A percentile compares a stretch with the other conserved stretches of the same genome.
Evolutionary conservation across 2,888 invertebrate genomes (phyloP).

Genomic region (Fragum whitleyi): DNA sequence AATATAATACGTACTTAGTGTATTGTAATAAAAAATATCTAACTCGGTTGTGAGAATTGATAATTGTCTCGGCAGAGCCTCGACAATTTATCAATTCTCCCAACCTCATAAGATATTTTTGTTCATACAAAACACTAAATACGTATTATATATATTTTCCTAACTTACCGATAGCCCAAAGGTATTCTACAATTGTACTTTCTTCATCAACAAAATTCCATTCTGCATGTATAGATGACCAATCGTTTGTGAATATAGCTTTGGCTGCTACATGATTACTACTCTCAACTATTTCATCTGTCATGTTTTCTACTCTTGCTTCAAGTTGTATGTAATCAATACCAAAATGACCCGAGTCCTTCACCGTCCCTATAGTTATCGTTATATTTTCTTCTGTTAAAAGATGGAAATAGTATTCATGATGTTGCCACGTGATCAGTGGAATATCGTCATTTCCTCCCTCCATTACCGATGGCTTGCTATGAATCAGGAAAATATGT

Average conservation of each 20-base stretch:
- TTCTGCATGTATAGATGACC: slow-evolving; percentile 56
- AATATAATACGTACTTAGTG: too few species aligned
- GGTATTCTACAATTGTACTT: slow-evolving; percentile 49
- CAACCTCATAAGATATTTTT: too few species aligned
- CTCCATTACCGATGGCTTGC: slow-evolving; percentile 20
- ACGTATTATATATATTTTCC: too few species aligned
- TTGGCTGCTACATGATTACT: slow-evolving; percentile 37
- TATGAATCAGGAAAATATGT: slow-evolving; percentile 45
- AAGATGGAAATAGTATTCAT: slow-evolving; percentile 39
- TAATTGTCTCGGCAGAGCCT: too few species aligned
- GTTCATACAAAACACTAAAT: too few species aligned
- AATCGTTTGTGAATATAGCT: slow-evolving; percentile 52
- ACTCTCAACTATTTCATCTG: background rate
- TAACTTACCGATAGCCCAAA: slow-evolving; percentile 57
- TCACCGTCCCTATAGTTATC: slow-evolving; percentile 10
- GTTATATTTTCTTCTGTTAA: background rate
- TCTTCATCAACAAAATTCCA: slow-evolving; percentile 51
- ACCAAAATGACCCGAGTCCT: slow-evolving; percentile 28
- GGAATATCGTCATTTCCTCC: background rate
- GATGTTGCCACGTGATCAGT: slow-evolving; percentile 46
- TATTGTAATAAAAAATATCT: too few species aligned
- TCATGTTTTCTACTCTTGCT: background rate
- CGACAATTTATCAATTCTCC: too few species aligned
- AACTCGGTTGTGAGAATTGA: too few species aligned
- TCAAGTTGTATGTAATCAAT: slow-evolving; percentile 41